Evolutionary conservation across 1,140 invertebrate genomes (phyloP).

Genomic region (Anastatus disparis): DNA sequence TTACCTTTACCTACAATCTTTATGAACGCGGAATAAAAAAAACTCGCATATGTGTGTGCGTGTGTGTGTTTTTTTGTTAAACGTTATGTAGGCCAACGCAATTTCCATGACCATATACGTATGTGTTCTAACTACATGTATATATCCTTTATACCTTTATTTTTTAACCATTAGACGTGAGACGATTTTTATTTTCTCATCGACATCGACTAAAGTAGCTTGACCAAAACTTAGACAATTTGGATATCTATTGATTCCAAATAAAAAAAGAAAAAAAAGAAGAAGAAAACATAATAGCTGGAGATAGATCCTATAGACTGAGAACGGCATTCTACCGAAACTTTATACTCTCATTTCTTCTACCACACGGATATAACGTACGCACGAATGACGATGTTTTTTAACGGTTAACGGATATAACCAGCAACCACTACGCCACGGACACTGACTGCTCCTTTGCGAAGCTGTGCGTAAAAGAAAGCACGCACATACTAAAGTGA

Average conservation of each 20-base stretch:
- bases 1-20: constrained; percentile 15
- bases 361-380: background rate
- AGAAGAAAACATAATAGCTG: too few species aligned
- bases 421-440: background rate
- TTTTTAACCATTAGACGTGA: too few species aligned
- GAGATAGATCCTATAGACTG: too few species aligned
- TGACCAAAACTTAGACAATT: background rate
- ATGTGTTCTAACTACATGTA: constrained; percentile 5
- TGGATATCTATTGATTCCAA: too few species aligned
- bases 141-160: constrained; percentile 1
- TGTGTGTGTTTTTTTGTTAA: too few species aligned
- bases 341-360: background rate
- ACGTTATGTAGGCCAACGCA: constrained; percentile 7
- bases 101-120: constrained; percentile 11
- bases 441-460: background rate
- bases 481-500: constrained; percentile 21
- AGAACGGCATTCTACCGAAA: background rate
- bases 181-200: too few species aligned
- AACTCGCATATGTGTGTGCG: background rate
- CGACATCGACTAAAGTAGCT: too few species aligned
- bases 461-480: constrained; percentile 11
- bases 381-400: background rate
- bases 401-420: constrained; percentile 35
- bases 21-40: background rate
- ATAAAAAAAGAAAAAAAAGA: too few species aligned